Evolutionary conservation across 2,888 invertebrate genomes (phyloP).

Genomic region (Stratiomys singularior): DNA sequence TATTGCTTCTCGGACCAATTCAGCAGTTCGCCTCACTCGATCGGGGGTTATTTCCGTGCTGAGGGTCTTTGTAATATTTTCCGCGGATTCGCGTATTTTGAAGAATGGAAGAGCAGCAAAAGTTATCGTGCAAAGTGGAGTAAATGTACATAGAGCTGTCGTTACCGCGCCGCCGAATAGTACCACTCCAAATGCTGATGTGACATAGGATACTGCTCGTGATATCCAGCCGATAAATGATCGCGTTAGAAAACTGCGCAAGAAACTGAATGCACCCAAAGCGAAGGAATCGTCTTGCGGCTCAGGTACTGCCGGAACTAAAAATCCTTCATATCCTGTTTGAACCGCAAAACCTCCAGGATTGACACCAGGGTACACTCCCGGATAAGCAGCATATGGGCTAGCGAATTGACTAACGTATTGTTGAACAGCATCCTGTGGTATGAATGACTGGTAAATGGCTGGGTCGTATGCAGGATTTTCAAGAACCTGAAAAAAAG

Average conservation of each 20-base stretch:
- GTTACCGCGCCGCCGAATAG: slow-evolving; percentile 68
- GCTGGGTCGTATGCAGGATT: slow-evolving; percentile 59
- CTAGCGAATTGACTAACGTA: slow-evolving; percentile 61
- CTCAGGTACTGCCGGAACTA: slow-evolving; percentile 60
- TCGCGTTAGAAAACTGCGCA: slow-evolving; percentile 58
- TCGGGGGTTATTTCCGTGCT: slow-evolving; percentile 68
- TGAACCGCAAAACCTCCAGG: slow-evolving; percentile 61
- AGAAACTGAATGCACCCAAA: slow-evolving; percentile 51
- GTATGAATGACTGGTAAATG: slow-evolving; percentile 57
- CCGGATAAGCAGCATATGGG: slow-evolving; percentile 41
- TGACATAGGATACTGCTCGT: slow-evolving; percentile 65
- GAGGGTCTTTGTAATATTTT: slow-evolving; percentile 60
- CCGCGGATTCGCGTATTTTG: slow-evolving; percentile 57
- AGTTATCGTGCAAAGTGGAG: slow-evolving; percentile 69
- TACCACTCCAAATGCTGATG: slow-evolving; percentile 65
- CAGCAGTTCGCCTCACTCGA: slow-evolving; percentile 67
- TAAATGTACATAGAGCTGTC: slow-evolving; percentile 69
- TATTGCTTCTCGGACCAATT: slow-evolving; percentile 69
- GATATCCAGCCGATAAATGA: slow-evolving; percentile 62
- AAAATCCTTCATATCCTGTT: slow-evolving; percentile 65
- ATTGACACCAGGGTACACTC: slow-evolving; percentile 53
- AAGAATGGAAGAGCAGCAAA: slow-evolving; percentile 60
- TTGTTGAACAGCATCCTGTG: slow-evolving; percentile 62
- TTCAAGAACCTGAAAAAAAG: slow-evolving; percentile 52
- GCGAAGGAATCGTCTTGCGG: slow-evolving; percentile 51